A percentile compares a stretch with the other conserved stretches of the same genome.
Conservation (phyloP, 2,113 vertebrate species). For the Prunella fulvescens region DNA sequence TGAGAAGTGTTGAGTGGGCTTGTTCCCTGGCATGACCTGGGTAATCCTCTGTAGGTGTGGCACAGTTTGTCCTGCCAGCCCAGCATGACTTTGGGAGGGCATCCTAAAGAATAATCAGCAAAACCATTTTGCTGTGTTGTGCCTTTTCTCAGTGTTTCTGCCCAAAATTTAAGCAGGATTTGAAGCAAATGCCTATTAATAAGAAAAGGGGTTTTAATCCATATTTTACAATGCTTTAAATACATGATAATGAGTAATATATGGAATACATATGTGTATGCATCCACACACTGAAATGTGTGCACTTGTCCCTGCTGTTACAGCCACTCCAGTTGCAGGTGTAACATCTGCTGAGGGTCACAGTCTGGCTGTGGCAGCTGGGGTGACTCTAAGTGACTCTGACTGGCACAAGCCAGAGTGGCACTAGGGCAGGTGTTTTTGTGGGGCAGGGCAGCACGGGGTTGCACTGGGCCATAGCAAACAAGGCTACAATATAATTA, state of each 20-base stretch:
- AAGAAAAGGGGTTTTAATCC: not conserved
- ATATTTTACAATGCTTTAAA: not conserved
- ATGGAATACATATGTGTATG: not conserved
- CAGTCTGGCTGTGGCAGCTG: not conserved
- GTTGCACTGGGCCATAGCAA: not conserved
- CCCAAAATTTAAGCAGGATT: not conserved
- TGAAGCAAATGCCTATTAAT: not conserved
- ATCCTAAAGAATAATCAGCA: not conserved
- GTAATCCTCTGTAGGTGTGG: not conserved
- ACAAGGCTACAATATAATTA: not conserved
- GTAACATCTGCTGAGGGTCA: not conserved
- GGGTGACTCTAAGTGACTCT: not conserved
- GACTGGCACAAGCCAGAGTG: not conserved
- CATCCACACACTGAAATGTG: fast-evolving
- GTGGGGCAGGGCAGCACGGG: not conserved
- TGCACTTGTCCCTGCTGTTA: not conserved
- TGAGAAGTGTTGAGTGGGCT: not conserved
- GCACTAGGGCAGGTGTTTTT: not conserved
- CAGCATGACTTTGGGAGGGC: not conserved
- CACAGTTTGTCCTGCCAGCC: not conserved
- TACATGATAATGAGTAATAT: not conserved
- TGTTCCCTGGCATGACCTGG: not conserved
- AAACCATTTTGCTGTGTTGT: not conserved
- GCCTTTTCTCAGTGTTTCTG: not conserved
- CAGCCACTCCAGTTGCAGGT: not conserved